phyloP scores from a whole-genome alignment of 2,888 invertebrate species.

The Lochmaea capreae region DNA sequence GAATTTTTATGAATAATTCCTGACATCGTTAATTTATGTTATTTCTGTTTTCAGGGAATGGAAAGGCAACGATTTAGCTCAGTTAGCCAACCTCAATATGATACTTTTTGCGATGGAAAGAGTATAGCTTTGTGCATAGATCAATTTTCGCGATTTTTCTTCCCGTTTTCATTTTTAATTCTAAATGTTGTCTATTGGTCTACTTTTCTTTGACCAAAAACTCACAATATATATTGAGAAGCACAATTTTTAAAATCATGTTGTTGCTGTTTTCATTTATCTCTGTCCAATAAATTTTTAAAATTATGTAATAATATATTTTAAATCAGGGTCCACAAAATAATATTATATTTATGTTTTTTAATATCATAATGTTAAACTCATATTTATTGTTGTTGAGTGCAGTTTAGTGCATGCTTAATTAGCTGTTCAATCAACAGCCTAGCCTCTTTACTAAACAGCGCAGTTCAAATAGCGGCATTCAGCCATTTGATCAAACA shows the following conservation, averaged over 20 bases:
- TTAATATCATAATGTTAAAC: conserved; percentile 7
- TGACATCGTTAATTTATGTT: background rate
- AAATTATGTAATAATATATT: background rate
- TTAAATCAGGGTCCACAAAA: conserved; percentile 5
- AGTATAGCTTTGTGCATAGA: conserved; percentile 87
- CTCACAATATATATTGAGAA: conserved; percentile 10
- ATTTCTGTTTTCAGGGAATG: conserved; percentile 63
- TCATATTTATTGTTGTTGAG: conserved; percentile 12
- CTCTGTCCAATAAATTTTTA: background rate
- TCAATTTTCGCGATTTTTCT: conserved; percentile 88
- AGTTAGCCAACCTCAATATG: conserved; percentile 77
- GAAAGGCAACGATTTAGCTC: conserved; percentile 73
- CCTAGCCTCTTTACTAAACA: too few relatives aligned
- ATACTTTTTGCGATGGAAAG: conserved; percentile 84
- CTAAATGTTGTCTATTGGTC: conserved; percentile 93
- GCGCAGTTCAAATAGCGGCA: too few relatives aligned
- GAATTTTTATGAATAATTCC: too few relatives aligned
- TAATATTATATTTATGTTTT: conserved; percentile 10
- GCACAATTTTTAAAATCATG: conserved; percentile 27
- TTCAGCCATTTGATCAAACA: too few relatives aligned
- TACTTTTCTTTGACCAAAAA: conserved; percentile 72
- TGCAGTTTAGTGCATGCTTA: conserved; percentile 3
- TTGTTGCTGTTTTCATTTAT: conserved; percentile 14
- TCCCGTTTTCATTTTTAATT: conserved; percentile 90
- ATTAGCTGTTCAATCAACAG: too few relatives aligned